These are phyloP conservation scores for Lutjanus erythropterus DNA, from an alignment of 2,113 vertebrate genomes.

Conservation along the genomic window DNA sequence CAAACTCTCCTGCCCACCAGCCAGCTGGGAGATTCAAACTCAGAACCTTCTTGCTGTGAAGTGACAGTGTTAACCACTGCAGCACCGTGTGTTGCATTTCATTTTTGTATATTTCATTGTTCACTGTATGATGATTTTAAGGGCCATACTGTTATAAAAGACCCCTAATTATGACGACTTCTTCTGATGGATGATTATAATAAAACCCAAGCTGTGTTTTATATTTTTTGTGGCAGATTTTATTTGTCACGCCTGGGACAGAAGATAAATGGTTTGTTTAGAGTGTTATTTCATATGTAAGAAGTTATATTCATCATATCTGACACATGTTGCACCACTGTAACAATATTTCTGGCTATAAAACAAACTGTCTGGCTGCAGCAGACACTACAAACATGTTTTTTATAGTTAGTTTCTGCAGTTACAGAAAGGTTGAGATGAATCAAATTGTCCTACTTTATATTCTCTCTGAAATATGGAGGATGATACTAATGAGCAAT, in stretches of 20 bases:
- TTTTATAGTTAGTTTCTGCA: neutral
- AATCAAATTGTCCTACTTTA: neutral
- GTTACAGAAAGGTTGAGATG: neutral
- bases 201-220: neutral
- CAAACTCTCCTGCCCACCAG: no score
- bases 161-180: neutral
- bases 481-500: neutral
- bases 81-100: no score
- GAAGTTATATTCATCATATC: no score
- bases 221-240: neutral
- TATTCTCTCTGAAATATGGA: neutral
- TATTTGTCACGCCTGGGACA: neutral
- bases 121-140: neutral
- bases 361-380: neutral
- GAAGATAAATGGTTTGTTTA: neutral
- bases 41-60: no score
- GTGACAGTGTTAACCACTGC: no score
- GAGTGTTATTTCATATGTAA: no score
- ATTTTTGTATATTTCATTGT: neutral
- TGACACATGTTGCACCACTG: no score
- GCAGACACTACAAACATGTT: neutral
- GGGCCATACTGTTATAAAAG: neutral
- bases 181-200: neutral
- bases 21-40: no score
- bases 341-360: no score